Evolutionary conservation across 1,140 invertebrate species (phyloP), one percentile per base, ranked within the genome.

Genomic region (Parasteatoda tepidariorum): DNA sequence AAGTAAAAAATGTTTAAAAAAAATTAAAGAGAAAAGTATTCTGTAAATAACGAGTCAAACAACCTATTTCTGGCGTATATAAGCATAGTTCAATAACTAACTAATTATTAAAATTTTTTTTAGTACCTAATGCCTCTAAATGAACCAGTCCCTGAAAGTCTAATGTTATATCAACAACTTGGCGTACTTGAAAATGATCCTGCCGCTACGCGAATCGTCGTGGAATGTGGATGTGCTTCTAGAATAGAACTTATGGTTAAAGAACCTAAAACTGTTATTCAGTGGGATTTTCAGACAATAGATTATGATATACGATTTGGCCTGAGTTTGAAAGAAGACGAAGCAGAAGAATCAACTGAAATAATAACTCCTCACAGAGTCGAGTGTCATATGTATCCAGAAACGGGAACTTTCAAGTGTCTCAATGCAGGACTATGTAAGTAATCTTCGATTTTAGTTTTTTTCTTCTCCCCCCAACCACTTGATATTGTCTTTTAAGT

Each of bases 231-330:
- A 31, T 59, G 48, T n/a, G 26, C 54, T 2, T 71, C 62, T 30
- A 62, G 22, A 61, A 18, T 82, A 15, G 34, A 38, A 64, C 2
- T 18, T 5, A 13, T 22, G 30, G 24, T 82, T 15, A 30, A 18
- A 18, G 48, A 82, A 31, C 33, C 78, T 13, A 82, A 71, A 48
- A 71, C 78, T 13, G 11, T 13, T 48, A 31, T 82, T 11, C 22
- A 41, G 55, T 82, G 78, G 78, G 78, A 82, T 33, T 82, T 70
- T 31, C 66, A 82, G 2, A 82, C 78, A 22, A 7, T 22, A 11
- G 13, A 62, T 41, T 71, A 70, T 31, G 78, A 82, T 64, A 71
- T 82, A n/a, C 30, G 55, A 7, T 41, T 82, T 30, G 78, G 57
- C 38, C 24, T 82, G 11, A 59, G 24, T 24, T 71, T 34, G 31